Percentiles rank a stretch among this genome's conserved stretches.
Evolutionary conservation across 2,888 invertebrate genomes (phyloP).

Genomic region (Poecilus cupreus): DNA sequence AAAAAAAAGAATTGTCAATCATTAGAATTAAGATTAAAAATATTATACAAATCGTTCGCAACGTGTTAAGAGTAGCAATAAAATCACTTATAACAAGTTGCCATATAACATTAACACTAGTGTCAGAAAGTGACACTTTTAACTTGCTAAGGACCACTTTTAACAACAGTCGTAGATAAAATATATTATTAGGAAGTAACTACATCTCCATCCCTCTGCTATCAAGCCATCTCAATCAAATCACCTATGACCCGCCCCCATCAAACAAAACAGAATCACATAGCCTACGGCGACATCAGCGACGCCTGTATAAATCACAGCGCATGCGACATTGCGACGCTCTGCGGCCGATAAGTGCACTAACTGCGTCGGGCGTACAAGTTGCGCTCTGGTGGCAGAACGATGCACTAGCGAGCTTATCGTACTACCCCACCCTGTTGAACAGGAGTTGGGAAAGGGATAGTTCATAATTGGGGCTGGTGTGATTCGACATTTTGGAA

Average conservation of each 20-base stretch:
- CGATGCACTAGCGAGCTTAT: not conserved
- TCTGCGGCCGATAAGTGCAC: slow-evolving; percentile 69
- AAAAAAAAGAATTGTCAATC: too few species aligned
- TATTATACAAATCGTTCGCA: too few species aligned
- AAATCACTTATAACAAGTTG: too few species aligned
- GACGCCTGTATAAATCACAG: slow-evolving; percentile 63
- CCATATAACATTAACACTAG: too few species aligned
- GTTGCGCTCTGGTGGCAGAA: not conserved
- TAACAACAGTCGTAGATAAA: too few species aligned
- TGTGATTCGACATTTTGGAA: not conserved
- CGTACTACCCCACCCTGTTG: not conserved
- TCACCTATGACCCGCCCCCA: not conserved
- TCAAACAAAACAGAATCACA: slow-evolving; percentile 22
- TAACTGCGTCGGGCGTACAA: slow-evolving; percentile 63
- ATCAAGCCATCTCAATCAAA: not conserved
- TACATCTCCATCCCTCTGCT: too few species aligned
- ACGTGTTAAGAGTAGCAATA: too few species aligned
- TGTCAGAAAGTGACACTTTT: too few species aligned
- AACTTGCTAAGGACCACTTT: too few species aligned
- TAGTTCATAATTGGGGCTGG: not conserved
- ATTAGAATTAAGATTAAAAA: too few species aligned
- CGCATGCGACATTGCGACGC: slow-evolving; percentile 61
- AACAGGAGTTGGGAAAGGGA: not conserved
- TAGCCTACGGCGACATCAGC: slow-evolving; percentile 62
- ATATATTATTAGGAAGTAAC: too few species aligned